Conservation (phyloP, 2,888 invertebrate genomes). For the Watsonalla binaria region DNA sequence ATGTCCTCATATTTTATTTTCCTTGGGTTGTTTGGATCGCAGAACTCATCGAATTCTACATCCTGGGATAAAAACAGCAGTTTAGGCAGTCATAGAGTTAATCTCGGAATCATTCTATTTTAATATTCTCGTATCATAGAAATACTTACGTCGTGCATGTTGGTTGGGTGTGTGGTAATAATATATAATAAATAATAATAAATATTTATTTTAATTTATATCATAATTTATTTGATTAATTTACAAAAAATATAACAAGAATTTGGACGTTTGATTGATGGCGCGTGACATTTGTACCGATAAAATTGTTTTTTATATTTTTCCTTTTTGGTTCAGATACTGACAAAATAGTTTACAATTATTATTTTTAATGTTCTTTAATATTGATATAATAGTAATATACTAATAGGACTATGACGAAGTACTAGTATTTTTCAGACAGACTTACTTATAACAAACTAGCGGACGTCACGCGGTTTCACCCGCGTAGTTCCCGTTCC, state of each 20-base stretch:
- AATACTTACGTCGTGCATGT: constrained; percentile 14
- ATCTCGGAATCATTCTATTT: background rate
- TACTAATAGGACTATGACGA: no score
- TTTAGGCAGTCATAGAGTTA: background rate
- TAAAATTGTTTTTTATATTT: constrained; percentile 3
- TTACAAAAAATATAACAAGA: background rate
- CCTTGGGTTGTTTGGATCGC: constrained; percentile 63
- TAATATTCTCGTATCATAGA: background rate
- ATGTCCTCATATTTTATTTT: constrained; percentile 81
- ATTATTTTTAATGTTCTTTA: no score
- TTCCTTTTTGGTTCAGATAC: background rate
- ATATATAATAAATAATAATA: no score
- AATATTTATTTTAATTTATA: background rate
- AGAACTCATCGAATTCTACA: constrained; percentile 54
- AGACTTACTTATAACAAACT: no score
- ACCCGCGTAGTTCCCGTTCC: no score
- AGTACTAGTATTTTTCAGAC: no score
- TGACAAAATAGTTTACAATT: no score
- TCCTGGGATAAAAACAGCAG: constrained; percentile 29
- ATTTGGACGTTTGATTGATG: background rate
- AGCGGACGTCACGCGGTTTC: no score
- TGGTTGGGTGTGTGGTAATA: constrained; percentile 6
- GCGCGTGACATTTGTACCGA: background rate
- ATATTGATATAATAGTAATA: no score
- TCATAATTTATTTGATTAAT: background rate